These are phyloP conservation scores for Drosophila sechellia DNA, from an alignment of 1,140 invertebrate genomes.

Conservation along the genomic window DNA sequence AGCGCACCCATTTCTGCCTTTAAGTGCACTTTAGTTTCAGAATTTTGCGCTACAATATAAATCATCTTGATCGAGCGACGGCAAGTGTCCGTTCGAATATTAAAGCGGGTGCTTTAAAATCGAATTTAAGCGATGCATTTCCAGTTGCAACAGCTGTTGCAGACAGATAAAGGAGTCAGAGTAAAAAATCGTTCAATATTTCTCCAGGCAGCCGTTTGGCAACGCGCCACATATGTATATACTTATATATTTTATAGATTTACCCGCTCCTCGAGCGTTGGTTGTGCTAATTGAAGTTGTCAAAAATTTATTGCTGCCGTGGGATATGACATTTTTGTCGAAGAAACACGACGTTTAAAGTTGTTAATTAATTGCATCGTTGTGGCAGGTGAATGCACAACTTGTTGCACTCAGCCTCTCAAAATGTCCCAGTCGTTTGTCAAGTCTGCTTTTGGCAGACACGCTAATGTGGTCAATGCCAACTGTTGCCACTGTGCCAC, in stretches of 20 bases:
- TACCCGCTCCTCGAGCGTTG: neutral
- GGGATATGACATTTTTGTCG: neutral
- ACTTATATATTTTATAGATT: neutral
- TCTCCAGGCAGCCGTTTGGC: conserved; percentile 23
- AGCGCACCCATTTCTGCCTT: conserved; percentile 23
- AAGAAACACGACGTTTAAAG: conserved; percentile 29
- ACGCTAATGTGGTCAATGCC: conserved; percentile 79
- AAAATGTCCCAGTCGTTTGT: conserved; percentile 60
- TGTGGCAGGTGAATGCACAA: conserved; percentile 37
- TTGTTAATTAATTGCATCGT: conserved; percentile 23
- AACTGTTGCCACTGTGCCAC: conserved; percentile 67
- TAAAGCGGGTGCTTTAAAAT: conserved; percentile 49
- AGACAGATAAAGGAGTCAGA: conserved; percentile 34
- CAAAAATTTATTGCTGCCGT: conserved; percentile 8
- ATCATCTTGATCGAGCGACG: conserved; percentile 74
- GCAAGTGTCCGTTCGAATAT: conserved; percentile 55
- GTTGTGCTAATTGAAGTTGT: conserved; percentile 28
- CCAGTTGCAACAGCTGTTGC: conserved; percentile 6
- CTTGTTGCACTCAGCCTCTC: conserved; percentile 64
- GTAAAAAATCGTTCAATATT: conserved; percentile 47
- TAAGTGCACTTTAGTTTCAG: conserved; percentile 44
- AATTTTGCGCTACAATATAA: conserved; percentile 53
- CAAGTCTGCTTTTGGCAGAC: conserved; percentile 44
- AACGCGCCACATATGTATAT: neutral
- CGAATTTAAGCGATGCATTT: conserved; percentile 36